phyloP scores from a whole-genome alignment of 2,113 vertebrate species.

The Pachycephala philippinensis region DNA sequence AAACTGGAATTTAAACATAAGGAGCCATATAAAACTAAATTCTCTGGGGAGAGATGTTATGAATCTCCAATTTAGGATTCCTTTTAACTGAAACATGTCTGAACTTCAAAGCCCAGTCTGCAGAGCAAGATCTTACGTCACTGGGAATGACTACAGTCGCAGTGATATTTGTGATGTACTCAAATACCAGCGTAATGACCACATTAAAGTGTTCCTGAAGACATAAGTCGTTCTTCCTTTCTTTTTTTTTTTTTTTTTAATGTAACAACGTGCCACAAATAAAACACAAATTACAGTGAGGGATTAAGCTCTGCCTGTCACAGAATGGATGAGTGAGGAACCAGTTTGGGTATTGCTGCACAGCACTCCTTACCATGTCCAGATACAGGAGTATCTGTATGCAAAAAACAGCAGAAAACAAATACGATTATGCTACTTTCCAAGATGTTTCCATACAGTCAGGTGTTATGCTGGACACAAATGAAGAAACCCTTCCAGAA shows the following conservation, averaged over 20 bases:
- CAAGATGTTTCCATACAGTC: not conserved
- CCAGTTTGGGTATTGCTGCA: not conserved
- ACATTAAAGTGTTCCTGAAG: not conserved
- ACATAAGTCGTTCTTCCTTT: not conserved
- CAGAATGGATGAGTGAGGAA: not conserved
- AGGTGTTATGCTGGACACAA: not conserved
- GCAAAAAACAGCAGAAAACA: not conserved
- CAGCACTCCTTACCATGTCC: not conserved
- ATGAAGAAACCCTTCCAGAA: not conserved
- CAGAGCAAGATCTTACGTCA: not conserved
- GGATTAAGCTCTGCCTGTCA: not conserved
- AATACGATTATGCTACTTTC: not conserved
- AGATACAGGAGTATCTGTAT: not conserved
- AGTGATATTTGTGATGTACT: not conserved
- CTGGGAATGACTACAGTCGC: not conserved
- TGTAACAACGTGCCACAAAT: not conserved
- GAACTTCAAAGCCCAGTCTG: not conserved
- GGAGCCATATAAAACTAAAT: not conserved
- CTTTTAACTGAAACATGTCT: not conserved
- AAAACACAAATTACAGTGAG: not conserved
- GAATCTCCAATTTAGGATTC: not conserved
- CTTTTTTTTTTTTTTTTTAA: not conserved
- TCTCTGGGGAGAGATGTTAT: not conserved
- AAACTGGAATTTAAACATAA: not conserved
- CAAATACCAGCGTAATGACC: not conserved